phyloP scores from a whole-genome alignment of 2,797 vertebrate genomes.

The Gymnodraco acuticeps region DNA sequence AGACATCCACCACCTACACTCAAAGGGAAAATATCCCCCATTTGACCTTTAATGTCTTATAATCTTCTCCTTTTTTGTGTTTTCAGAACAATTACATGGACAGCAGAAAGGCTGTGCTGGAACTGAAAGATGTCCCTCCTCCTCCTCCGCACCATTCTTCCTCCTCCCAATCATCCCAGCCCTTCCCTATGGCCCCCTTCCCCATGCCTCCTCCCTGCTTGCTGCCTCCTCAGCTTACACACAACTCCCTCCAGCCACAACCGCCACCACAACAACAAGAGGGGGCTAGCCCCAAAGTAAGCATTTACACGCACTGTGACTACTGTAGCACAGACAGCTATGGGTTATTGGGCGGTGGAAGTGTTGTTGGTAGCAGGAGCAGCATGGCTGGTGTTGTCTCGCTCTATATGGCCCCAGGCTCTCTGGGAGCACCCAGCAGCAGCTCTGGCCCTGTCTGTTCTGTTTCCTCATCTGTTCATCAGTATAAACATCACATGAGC shows the following conservation, averaged over 20 bases:
- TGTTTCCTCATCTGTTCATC: constrained; percentile 56
- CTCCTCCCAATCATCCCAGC: constrained; percentile 82
- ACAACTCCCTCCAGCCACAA: constrained; percentile 79
- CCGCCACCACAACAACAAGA: constrained; percentile 73
- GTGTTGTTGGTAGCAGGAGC: constrained; percentile 61
- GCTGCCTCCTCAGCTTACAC: constrained; percentile 62
- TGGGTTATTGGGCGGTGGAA: constrained; percentile 76
- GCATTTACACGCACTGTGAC: constrained; percentile 90
- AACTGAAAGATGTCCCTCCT: constrained; percentile 92
- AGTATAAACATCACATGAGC: constrained; percentile 56
- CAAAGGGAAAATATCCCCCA: too few relatives aligned
- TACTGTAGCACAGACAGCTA: constrained; percentile 76
- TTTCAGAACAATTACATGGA: constrained; percentile 95
- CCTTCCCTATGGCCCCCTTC: constrained; percentile 87
- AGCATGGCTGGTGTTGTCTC: constrained; percentile 78
- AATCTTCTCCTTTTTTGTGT: constrained; percentile 15
- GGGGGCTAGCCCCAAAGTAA: constrained; percentile 92
- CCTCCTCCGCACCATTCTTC: constrained; percentile 85
- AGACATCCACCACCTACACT: too few relatives aligned
- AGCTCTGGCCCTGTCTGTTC: constrained; percentile 49
- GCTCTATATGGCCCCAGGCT: constrained; percentile 48
- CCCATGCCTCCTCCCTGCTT: constrained; percentile 73
- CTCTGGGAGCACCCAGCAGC: constrained; percentile 49
- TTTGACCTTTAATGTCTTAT: too few relatives aligned
- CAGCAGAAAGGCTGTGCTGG: constrained; percentile 88